These are phyloP conservation scores for Oligia strigilis DNA, from an alignment of 2,888 invertebrate genomes.

Conservation along the genomic window DNA sequence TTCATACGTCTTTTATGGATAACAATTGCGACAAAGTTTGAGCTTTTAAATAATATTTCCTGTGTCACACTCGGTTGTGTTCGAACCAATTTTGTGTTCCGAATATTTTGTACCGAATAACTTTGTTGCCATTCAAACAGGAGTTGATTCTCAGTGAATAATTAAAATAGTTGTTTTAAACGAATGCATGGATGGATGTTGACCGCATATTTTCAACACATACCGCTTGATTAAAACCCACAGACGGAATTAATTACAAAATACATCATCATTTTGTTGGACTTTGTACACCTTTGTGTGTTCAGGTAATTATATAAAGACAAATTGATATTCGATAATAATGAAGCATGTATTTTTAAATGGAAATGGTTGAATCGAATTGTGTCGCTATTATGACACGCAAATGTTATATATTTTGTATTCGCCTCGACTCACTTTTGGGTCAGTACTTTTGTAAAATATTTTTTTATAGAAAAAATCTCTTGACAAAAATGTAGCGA, in stretches of 20 bases:
- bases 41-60: slow-evolving; percentile 62
- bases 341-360: slow-evolving; percentile 33
- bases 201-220: slow-evolving; percentile 81
- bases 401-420: slow-evolving; percentile 22
- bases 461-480: neutral
- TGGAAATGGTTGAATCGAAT: neutral
- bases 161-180: slow-evolving; percentile 82
- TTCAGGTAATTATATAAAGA: slow-evolving; percentile 54
- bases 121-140: slow-evolving; percentile 67
- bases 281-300: slow-evolving; percentile 49
- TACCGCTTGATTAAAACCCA: slow-evolving; percentile 80
- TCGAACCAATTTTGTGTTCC: slow-evolving; percentile 54
- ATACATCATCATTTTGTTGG: slow-evolving; percentile 57
- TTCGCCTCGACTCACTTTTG: neutral
- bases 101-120: slow-evolving; percentile 66
- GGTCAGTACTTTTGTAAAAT: slow-evolving; percentile 4
- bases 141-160: slow-evolving; percentile 78
- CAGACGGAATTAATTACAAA: slow-evolving; percentile 73
- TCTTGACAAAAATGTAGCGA: slow-evolving; percentile 13
- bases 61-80: slow-evolving; percentile 45
- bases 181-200: slow-evolving; percentile 73
- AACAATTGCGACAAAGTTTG: slow-evolving; percentile 70
- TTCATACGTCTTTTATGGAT: slow-evolving; percentile 80
- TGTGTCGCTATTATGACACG: slow-evolving; percentile 7
- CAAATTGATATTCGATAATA: slow-evolving; percentile 49